These are phyloP conservation scores for Epinephelus coioides DNA, from an alignment of 2,797 vertebrate genomes.

Conservation along the genomic window DNA sequence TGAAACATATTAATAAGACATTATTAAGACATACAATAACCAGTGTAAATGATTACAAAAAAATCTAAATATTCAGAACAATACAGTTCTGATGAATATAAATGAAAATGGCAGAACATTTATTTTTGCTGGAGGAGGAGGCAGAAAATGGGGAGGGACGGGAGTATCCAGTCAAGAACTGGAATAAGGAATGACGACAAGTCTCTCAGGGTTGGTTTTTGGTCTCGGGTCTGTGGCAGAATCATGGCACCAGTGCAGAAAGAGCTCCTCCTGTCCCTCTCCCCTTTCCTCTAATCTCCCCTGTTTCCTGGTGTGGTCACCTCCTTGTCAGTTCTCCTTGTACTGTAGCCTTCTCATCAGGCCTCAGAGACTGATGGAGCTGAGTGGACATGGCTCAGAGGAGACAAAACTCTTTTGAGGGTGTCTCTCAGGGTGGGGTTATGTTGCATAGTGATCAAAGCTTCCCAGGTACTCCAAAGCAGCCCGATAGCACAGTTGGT, in stretches of 20 bases:
- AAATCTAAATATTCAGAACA: conserved; percentile 68
- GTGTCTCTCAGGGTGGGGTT: conserved; percentile 83
- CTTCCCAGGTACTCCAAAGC: conserved; percentile 98
- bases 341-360: conserved; percentile 73
- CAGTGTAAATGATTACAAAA: conserved; percentile 77
- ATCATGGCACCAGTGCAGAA: conserved; percentile 57
- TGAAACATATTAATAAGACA: conserved; percentile 64
- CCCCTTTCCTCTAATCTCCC: conserved; percentile 53
- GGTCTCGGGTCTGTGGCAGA: conserved; percentile 61
- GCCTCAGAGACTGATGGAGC: conserved; percentile 82
- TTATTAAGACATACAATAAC: conserved; percentile 71
- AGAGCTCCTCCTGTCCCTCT: conserved; percentile 19
- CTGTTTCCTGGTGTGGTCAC: conserved; percentile 52
- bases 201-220: conserved; percentile 49
- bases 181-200: conserved; percentile 53
- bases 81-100: conserved; percentile 63
- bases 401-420: conserved; percentile 78
- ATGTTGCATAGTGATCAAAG: conserved; percentile 99
- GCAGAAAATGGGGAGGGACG: conserved; percentile 49
- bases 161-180: conserved; percentile 59
- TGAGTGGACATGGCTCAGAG: conserved; percentile 89
- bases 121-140: conserved; percentile 64
- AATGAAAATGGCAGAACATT: conserved; percentile 64
- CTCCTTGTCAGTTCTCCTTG: conserved; percentile 66
- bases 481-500: conserved; percentile 97